These are phyloP conservation scores for Squalus acanthias DNA, from an alignment of 2,797 vertebrate species.

Conservation along the genomic window DNA sequence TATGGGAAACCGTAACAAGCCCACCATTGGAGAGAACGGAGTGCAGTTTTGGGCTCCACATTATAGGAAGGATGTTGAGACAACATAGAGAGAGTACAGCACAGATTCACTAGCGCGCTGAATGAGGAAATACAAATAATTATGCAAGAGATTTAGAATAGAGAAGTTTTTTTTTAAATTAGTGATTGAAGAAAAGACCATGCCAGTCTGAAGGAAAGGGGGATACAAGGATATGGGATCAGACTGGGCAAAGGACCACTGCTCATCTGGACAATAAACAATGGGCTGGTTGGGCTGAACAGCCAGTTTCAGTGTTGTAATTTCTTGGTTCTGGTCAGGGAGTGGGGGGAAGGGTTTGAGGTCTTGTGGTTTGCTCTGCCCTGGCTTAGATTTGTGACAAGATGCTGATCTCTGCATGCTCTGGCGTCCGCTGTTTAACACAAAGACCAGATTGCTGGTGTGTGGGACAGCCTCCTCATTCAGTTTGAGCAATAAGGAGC, in stretches of 20 bases:
- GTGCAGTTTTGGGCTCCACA: no score
- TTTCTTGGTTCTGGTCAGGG: not conserved
- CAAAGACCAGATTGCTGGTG: not conserved
- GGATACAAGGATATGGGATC: not conserved
- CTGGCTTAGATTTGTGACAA: not conserved
- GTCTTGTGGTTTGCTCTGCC: not conserved
- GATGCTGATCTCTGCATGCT: not conserved
- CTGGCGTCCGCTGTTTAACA: not conserved
- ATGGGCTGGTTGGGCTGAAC: not conserved
- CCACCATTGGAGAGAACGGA: no score
- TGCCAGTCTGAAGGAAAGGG: not conserved
- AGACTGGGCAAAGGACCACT: not conserved
- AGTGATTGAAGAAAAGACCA: no score
- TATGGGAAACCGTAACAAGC: no score
- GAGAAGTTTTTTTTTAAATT: no score
- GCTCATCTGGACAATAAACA: not conserved
- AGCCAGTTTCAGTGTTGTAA: not conserved
- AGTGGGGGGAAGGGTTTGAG: not conserved
- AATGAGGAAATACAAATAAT: not conserved
- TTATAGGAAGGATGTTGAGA: no score
- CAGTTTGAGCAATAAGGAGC: not conserved
- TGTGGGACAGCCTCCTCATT: not conserved
- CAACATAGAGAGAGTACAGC: not conserved
- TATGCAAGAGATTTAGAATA: not conserved
- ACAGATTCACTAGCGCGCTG: not conserved